These are phyloP conservation scores for Balaeniceps rex DNA, from an alignment of 2,113 vertebrate genomes.

Conservation along the genomic window DNA sequence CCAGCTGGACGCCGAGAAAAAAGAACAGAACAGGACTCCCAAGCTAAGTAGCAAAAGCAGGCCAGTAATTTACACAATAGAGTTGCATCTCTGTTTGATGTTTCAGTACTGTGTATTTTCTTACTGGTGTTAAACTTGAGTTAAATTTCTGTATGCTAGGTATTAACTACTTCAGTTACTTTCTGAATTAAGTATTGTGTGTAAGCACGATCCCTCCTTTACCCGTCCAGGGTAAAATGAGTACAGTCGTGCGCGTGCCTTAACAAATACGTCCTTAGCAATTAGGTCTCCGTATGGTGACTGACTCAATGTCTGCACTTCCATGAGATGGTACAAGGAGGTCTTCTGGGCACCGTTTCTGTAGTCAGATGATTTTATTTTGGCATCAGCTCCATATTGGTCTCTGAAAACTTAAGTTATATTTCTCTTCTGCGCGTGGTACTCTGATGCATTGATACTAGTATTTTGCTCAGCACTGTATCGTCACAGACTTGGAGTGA, in stretches of 20 bases:
- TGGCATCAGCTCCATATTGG: not conserved
- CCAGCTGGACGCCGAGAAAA: too few species aligned
- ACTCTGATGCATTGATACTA: not conserved
- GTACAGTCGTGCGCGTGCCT: rapidly evolving
- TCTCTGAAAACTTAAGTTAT: not conserved
- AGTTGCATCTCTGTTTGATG: not conserved
- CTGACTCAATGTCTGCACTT: rapidly evolving
- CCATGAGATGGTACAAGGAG: too few species aligned
- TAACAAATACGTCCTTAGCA: rapidly evolving
- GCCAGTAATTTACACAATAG: too few species aligned
- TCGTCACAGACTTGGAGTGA: not conserved
- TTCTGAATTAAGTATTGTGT: not conserved
- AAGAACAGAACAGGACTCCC: too few species aligned
- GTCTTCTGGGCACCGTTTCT: too few species aligned
- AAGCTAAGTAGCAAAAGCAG: too few species aligned
- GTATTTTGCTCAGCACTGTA: not conserved
- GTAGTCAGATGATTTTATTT: not conserved
- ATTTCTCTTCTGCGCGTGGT: rapidly evolving
- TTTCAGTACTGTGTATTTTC: not conserved
- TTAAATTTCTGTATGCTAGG: not conserved
- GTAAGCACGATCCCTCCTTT: not conserved
- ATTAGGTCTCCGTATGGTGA: rapidly evolving
- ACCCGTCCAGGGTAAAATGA: too few species aligned
- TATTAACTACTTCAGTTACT: not conserved
- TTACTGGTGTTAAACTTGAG: not conserved